phyloP scores from a whole-genome alignment of 2,888 invertebrate species.

The Balanococcus diminutus region DNA sequence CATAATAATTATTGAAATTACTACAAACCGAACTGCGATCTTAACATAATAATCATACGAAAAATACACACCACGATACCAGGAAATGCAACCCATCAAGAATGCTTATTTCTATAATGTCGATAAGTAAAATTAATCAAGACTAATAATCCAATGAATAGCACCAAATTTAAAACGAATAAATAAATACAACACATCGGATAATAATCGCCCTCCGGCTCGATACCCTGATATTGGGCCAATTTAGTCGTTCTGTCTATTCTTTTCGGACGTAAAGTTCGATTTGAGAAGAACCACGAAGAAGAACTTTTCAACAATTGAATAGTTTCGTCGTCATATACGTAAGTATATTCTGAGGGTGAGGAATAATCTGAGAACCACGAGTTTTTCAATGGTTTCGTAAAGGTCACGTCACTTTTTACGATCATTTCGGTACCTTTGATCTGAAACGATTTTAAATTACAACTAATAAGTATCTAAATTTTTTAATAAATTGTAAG shows the following conservation, averaged over 20 bases:
- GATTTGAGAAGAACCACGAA: not conserved
- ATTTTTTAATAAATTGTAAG: not conserved
- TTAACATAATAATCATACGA: too few relatives aligned
- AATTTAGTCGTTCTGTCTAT: not conserved
- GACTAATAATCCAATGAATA: not conserved
- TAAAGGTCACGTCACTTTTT: not conserved
- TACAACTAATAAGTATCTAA: not conserved
- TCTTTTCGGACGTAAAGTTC: not conserved
- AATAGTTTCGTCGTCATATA: not conserved
- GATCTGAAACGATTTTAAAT: not conserved
- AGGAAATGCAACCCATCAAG: too few relatives aligned
- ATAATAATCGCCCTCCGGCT: not conserved
- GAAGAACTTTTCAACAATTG: not conserved
- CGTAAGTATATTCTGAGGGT: not conserved
- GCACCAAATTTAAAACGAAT: not conserved
- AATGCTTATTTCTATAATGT: not conserved
- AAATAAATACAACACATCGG: not conserved
- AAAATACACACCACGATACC: too few relatives aligned
- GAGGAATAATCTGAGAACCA: not conserved
- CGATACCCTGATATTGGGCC: not conserved
- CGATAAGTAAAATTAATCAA: not conserved
- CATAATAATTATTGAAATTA: too few relatives aligned
- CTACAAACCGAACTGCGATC: too few relatives aligned
- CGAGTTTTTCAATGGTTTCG: not conserved
- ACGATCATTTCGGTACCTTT: too few relatives aligned